These are phyloP conservation scores for Leucophenga maculata DNA, from an alignment of 2,888 invertebrate genomes.

Conservation along the genomic window DNA sequence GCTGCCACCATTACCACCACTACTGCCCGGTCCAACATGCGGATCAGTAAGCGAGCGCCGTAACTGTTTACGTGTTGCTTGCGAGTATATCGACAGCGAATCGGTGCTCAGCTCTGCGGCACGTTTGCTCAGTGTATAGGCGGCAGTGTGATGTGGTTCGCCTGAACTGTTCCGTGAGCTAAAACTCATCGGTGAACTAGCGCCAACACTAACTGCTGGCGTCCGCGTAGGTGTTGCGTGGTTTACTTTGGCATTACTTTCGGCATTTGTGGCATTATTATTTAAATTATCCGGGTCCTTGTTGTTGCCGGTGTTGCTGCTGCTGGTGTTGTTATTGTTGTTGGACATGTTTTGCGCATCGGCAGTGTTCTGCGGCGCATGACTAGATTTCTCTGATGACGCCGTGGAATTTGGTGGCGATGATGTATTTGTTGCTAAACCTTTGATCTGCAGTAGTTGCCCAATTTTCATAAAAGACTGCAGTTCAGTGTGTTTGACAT, in stretches of 20 bases:
- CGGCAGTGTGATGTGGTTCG: conserved; percentile 36
- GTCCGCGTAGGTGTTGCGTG: conserved; percentile 42
- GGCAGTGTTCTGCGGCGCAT: conserved; percentile 45
- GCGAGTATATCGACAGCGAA: conserved; percentile 67
- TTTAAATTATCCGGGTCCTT: conserved; percentile 33
- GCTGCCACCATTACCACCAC: conserved; percentile 39
- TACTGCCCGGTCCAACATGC: conserved; percentile 50
- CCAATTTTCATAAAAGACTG: conserved; percentile 73
- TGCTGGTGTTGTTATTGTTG: conserved; percentile 37
- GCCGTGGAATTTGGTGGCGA: conserved; percentile 54
- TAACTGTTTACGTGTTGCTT: conserved; percentile 58
- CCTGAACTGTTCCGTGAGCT: conserved; percentile 35
- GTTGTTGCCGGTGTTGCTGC: conserved; percentile 27
- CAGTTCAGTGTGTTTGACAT: conserved; percentile 73
- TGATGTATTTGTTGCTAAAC: conserved; percentile 69
- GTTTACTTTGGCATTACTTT: conserved; percentile 42
- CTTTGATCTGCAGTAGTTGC: conserved; percentile 73
- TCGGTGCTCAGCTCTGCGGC: conserved; percentile 66
- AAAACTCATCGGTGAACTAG: conserved; percentile 5
- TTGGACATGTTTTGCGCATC: conserved; percentile 39
- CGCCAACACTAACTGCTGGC: conserved; percentile 53
- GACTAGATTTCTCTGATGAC: conserved; percentile 63
- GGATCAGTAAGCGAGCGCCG: conserved; percentile 58
- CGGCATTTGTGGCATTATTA: conserved; percentile 31
- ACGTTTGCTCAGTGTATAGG: conserved; percentile 53